These are phyloP conservation scores for Taenaris catops DNA, from an alignment of 2,888 invertebrate genomes.

Conservation along the genomic window DNA sequence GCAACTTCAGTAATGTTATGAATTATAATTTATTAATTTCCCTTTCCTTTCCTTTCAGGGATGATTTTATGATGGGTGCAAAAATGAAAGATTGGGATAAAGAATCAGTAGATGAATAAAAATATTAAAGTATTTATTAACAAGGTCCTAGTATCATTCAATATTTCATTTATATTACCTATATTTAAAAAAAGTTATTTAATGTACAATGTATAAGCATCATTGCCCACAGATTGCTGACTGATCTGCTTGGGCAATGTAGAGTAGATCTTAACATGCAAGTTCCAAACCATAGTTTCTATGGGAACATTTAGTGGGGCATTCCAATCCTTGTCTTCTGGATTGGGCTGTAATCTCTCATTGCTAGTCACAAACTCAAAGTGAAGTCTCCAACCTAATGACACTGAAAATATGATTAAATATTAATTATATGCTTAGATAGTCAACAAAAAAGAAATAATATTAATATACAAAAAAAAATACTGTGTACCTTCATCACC, in stretches of 20 bases:
- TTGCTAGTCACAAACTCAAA: slow-evolving; percentile 97
- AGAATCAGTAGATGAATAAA: slow-evolving; percentile 75
- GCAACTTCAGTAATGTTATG: too few species aligned
- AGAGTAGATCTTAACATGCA: slow-evolving; percentile 96
- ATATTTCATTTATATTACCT: too few species aligned
- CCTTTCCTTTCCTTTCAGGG: slow-evolving; percentile 77
- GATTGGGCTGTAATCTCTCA: slow-evolving; percentile 81
- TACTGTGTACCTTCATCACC: slow-evolving; percentile 89
- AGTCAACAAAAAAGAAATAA: neutral
- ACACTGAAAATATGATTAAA: too few species aligned
- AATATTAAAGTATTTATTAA: too few species aligned
- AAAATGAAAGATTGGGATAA: slow-evolving; percentile 96
- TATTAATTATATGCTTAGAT: too few species aligned
- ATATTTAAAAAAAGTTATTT: too few species aligned
- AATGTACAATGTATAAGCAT: slow-evolving; percentile 60
- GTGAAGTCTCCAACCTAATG: slow-evolving; percentile 95
- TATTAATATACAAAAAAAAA: too few species aligned
- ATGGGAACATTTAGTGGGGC: slow-evolving; percentile 93
- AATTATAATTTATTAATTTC: too few species aligned
- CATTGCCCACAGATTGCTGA: slow-evolving; percentile 78
- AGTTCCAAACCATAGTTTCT: slow-evolving; percentile 99
- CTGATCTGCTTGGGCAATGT: slow-evolving; percentile 92
- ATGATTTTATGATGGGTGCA: slow-evolving; percentile 94
- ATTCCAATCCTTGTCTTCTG: slow-evolving; percentile 84
- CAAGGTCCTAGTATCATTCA: too few species aligned